Evolutionary conservation across 2,888 invertebrate species (phyloP).

Genomic region (Caenorhabditis panamensis): DNA sequence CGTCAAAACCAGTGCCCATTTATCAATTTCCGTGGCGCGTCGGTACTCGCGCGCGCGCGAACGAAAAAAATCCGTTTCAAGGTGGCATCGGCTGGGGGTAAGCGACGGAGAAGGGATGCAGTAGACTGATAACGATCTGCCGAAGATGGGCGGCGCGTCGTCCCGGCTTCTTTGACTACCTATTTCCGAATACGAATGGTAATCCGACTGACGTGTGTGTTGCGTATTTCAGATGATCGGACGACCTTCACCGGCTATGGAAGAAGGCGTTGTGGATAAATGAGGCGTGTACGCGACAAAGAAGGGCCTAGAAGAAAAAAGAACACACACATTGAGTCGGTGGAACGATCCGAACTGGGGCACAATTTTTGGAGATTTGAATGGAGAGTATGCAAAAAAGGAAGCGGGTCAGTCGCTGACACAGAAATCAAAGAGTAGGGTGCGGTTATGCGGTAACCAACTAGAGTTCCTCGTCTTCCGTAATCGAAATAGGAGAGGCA

Average conservation of each 20-base stretch:
- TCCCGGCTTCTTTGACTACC: constrained; percentile 6
- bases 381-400: too few relatives aligned
- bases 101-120: neutral
- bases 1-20: constrained; percentile 33
- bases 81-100: constrained; percentile 26
- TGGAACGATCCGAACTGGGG: neutral
- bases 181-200: constrained; percentile 21
- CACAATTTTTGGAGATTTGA: constrained; percentile 59
- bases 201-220: constrained; percentile 29
- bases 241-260: constrained; percentile 55
- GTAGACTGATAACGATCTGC: constrained; percentile 41
- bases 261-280: constrained; percentile 39
- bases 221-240: constrained; percentile 26
- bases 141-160: constrained; percentile 14
- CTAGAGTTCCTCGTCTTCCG: neutral
- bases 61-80: constrained; percentile 33
- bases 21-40: constrained; percentile 34
- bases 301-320: constrained; percentile 17
- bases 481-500: neutral
- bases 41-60: constrained; percentile 21
- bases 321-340: constrained; percentile 45
- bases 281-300: constrained; percentile 49
- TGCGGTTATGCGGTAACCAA: neutral
- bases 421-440: constrained; percentile 33
- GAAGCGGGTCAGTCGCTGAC: constrained; percentile 10